Conservation (phyloP, 2,888 invertebrate genomes). For the Sipha maydis region DNA sequence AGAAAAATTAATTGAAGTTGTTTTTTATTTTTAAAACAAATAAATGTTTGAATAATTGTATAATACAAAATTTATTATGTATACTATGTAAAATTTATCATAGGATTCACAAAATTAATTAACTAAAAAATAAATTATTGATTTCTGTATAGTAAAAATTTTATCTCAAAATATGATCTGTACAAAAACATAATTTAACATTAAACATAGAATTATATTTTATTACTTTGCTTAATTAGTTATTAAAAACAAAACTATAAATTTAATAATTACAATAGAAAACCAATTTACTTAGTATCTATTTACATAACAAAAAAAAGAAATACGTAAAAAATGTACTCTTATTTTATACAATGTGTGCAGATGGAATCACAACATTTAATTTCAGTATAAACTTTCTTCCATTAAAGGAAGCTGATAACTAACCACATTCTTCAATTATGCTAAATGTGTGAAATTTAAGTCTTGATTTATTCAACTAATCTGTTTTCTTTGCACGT, state of each 20-base stretch:
- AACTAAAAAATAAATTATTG: conserved; percentile 46
- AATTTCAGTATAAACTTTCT: conserved; percentile 29
- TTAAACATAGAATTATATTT: conserved; percentile 30
- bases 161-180: conserved; percentile 32
- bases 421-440: conserved; percentile 10
- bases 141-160: conserved; percentile 22
- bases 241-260: conserved; percentile 49
- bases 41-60: conserved; percentile 12
- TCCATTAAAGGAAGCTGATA: not conserved
- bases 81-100: conserved; percentile 5
- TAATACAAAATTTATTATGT: conserved; percentile 10
- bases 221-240: conserved; percentile 44
- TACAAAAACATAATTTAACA: conserved; percentile 59
- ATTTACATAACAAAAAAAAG: conserved; percentile 56
- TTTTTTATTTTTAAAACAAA: not conserved
- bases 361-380: conserved; percentile 36
- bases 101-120: conserved; percentile 42
- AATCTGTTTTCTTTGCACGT: conserved; percentile 54
- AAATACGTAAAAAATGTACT: conserved; percentile 13
- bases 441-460: not conserved
- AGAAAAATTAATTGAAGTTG: not conserved
- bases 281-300: conserved; percentile 35
- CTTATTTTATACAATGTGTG: conserved; percentile 7
- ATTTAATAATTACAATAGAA: conserved; percentile 55
- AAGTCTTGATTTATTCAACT: conserved; percentile 49